These are phyloP conservation scores for Sericinus montela DNA, from an alignment of 2,888 invertebrate species.

Conservation along the genomic window DNA sequence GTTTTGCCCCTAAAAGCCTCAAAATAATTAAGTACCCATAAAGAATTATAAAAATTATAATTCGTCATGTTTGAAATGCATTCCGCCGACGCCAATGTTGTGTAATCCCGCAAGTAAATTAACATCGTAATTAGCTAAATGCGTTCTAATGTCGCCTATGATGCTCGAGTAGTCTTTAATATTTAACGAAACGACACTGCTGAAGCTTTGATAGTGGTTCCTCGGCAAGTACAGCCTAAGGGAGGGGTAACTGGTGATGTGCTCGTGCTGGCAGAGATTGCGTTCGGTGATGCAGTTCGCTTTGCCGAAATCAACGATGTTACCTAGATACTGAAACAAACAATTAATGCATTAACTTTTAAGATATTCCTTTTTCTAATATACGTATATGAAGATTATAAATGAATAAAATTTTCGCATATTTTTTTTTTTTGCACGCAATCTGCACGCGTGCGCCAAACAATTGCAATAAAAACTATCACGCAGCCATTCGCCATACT, in stretches of 20 bases:
- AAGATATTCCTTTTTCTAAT: too few species aligned
- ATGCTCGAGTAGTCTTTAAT: conserved; percentile 40
- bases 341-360: neutral
- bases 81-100: conserved; percentile 27
- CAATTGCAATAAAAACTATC: too few species aligned
- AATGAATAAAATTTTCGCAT: too few species aligned
- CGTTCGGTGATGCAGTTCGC: conserved; percentile 66
- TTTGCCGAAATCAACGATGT: conserved; percentile 57
- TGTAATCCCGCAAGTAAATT: conserved; percentile 36
- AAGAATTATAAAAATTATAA: conserved; percentile 32
- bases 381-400: too few species aligned
- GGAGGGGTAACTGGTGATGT: conserved; percentile 58
- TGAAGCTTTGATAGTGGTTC: conserved; percentile 39
- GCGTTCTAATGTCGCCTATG: conserved; percentile 43
- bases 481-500: too few species aligned
- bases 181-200: conserved; percentile 44
- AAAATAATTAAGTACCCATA: too few species aligned
- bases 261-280: conserved; percentile 60
- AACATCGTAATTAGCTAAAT: conserved; percentile 43
- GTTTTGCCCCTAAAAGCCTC: too few species aligned
- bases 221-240: conserved; percentile 53
- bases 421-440: too few species aligned
- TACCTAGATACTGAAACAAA: conserved; percentile 49
- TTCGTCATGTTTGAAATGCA: conserved; percentile 53
- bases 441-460: too few species aligned